These are phyloP conservation scores for Leptogaster cylindrica DNA, from an alignment of 2,888 invertebrate species.

Conservation along the genomic window DNA sequence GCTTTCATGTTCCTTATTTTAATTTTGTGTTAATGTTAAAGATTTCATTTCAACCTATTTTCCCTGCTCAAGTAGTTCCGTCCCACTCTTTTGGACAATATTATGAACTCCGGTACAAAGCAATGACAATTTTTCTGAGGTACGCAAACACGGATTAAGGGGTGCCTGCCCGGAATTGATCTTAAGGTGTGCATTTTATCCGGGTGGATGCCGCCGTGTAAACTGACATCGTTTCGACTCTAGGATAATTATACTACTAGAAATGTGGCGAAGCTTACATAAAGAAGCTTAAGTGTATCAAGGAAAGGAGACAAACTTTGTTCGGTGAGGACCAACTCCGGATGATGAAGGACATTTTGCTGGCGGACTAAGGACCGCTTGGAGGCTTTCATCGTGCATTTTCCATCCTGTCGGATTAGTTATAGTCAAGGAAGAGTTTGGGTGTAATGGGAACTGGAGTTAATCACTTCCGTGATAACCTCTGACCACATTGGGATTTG, in stretches of 20 bases:
- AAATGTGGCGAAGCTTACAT: neutral
- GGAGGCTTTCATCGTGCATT: no score
- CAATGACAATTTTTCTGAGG: neutral
- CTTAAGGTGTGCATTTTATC: slow-evolving; percentile 1
- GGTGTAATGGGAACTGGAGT: no score
- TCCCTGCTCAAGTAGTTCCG: neutral
- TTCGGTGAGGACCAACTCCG: no score
- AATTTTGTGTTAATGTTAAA: neutral
- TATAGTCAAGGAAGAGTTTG: no score
- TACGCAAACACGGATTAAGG: neutral
- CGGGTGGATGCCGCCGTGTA: neutral
- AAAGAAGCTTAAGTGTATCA: neutral
- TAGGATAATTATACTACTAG: neutral
- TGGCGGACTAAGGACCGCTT: no score
- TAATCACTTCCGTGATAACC: no score
- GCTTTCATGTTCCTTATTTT: neutral
- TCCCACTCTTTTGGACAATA: neutral
- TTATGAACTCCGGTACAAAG: neutral
- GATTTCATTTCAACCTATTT: slow-evolving; percentile 1
- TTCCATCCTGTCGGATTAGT: no score
- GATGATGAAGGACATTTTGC: no score
- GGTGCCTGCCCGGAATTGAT: neutral
- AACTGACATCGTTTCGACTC: neutral
- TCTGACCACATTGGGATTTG: no score
- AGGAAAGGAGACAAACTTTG: no score